Conservation (phyloP, 2,888 invertebrate species). For the Halictus quadricinctus region DNA sequence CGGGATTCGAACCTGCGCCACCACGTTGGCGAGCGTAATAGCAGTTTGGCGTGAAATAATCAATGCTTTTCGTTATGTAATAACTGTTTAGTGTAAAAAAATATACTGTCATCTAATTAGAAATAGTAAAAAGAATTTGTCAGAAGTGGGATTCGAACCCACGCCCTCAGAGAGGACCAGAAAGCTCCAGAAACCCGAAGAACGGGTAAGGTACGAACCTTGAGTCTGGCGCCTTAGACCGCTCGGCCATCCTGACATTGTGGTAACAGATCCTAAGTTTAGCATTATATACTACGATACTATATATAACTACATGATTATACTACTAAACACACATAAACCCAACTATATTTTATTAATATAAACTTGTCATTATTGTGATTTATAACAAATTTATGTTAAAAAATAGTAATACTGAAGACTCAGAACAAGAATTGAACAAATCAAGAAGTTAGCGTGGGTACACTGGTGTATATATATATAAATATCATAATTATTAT, state of each 20-base stretch:
- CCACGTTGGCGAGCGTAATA: too few species aligned
- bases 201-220: conserved; percentile 78
- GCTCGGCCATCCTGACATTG: conserved; percentile 85
- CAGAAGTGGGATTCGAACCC: conserved; percentile 87
- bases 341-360: not conserved
- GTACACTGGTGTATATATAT: not conserved
- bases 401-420: not conserved
- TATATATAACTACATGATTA: not conserved
- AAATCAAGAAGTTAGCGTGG: not conserved
- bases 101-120: not conserved
- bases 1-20: conserved; percentile 42
- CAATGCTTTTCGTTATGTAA: not conserved
- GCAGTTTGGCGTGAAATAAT: not conserved
- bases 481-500: too few species aligned
- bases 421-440: not conserved
- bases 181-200: conserved; percentile 69
- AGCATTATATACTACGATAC: accelerated
- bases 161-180: conserved; percentile 85
- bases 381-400: not conserved
- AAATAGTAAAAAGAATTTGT: conserved; percentile 80
- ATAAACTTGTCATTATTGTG: not conserved
- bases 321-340: not conserved
- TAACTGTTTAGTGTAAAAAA: not conserved
- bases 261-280: not conserved
- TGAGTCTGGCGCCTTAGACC: conserved; percentile 87